phyloP scores from a whole-genome alignment of 2,797 vertebrate genomes.

The Loris lydekkerianus region DNA sequence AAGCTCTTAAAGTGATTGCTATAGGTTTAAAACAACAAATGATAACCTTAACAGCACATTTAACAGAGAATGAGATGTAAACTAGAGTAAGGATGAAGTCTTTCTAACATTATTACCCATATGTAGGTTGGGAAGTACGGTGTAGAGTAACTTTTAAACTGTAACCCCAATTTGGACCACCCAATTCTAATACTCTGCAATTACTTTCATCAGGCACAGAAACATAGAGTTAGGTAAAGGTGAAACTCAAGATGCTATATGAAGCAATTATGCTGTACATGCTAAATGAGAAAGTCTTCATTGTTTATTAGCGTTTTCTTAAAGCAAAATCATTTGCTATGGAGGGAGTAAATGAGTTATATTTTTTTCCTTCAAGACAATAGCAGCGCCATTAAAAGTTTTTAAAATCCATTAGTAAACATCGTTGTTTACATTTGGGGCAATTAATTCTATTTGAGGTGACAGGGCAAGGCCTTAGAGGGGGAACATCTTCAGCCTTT shows the following conservation, averaged over 20 bases:
- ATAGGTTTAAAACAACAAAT: constrained; percentile 10
- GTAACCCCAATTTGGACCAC: background rate
- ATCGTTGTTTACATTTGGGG: constrained; percentile 62
- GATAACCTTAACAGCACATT: background rate
- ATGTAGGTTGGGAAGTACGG: background rate
- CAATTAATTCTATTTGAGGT: constrained; percentile 71
- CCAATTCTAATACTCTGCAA: background rate
- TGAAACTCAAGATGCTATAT: constrained; percentile 43
- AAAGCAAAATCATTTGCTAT: constrained; percentile 34
- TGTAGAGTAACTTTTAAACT: background rate
- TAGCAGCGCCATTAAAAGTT: constrained; percentile 55
- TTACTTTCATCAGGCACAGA: constrained; percentile 58
- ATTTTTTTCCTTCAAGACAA: constrained; percentile 57
- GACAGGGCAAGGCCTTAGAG: constrained; percentile 61
- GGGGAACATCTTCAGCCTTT: constrained; percentile 56
- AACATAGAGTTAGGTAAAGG: background rate
- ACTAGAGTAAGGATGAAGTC: background rate
- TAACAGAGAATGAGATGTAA: constrained; percentile 21
- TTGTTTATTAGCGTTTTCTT: constrained; percentile 24
- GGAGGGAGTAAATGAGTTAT: constrained; percentile 10
- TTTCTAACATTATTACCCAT: background rate
- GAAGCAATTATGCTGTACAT: background rate
- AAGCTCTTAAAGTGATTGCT: constrained; percentile 18
- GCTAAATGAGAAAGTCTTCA: constrained; percentile 17
- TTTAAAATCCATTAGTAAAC: constrained; percentile 81